Base-by-base conservation (phyloP, 2,797 vertebrate species). In the Melanotaenia pygmaea region DNA sequence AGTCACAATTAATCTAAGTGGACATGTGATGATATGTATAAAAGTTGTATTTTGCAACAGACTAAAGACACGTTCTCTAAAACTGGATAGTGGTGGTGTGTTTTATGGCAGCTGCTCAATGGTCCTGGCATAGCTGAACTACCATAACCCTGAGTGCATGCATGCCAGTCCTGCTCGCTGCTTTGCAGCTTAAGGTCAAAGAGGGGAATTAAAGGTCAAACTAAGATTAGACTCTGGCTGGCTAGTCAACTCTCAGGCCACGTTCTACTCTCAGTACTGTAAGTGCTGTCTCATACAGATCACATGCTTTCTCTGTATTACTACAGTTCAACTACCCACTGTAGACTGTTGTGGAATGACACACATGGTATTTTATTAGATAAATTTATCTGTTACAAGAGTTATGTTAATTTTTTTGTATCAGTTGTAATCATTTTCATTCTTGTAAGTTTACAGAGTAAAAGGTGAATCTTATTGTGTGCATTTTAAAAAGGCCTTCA, bases 141-240 rank as follows among this genome's bases (percentile, higher is more conserved):
- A 64, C 67, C 79, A 82, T 64, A 73, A 69, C 82, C 80, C 72
- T 5, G 58, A 80, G 66, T 77, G 68, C 47, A 64, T 30, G 61
- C 73, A 74, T 74, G 75, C 80, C 86, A 62, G 69, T 35, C 70
- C 54, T 64, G 80, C 78, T 73, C 80, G 82, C 72, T 77, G 47
- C 77, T 81, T 67, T 74, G 67, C 82, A 84, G 75, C 68, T 92
- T 89, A 91, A 93, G 91, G 89, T 92, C 90, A 91, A 70, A 81
- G 85, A 91, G 86, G 85, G 86, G 86, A 93, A 71, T 78, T 86
- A 94, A 94, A 94, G 91, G 92, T 93, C 91, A 80, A 70, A 81
- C 89, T 93, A 92, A 91, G 76, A 79, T 91, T 92, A 93, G 87
- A 90, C 2, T 10, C 60, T 13, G 79, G 77, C 50, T 59, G 51